Conservation (phyloP, 2,888 invertebrate species). For the Plemyria rubiginata region DNA sequence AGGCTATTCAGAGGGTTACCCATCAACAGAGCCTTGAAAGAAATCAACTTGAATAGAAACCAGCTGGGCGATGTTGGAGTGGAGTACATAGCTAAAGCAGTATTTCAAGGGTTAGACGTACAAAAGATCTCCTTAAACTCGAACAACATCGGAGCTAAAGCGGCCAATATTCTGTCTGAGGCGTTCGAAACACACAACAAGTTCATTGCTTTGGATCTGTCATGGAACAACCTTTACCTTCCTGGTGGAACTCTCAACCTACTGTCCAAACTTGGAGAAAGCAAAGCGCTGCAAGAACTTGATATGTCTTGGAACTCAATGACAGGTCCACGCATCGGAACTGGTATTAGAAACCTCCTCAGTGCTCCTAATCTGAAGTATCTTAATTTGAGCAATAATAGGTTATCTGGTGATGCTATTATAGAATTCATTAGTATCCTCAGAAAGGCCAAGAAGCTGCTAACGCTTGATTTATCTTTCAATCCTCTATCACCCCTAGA, state of each 20-base stretch:
- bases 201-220: conserved; percentile 60
- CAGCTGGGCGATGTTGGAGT: conserved; percentile 32
- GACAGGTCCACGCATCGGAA: conserved; percentile 50
- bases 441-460: conserved; percentile 53
- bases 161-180: conserved; percentile 51
- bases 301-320: conserved; percentile 68
- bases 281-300: conserved; percentile 52
- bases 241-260: conserved; percentile 43
- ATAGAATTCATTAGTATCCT: conserved; percentile 45
- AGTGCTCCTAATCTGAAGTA: conserved; percentile 50
- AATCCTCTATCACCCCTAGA: conserved; percentile 62
- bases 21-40: conserved; percentile 30
- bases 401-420: conserved; percentile 53
- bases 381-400: conserved; percentile 64
- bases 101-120: conserved; percentile 51
- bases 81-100: conserved; percentile 28
- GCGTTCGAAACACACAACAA: conserved; percentile 60
- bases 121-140: conserved; percentile 58
- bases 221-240: conserved; percentile 63
- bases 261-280: conserved; percentile 53
- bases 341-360: conserved; percentile 50
- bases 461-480: conserved; percentile 60
- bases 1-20: conserved; percentile 27
- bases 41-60: conserved; percentile 34
- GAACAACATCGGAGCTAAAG: conserved; percentile 59